These are phyloP conservation scores for Agrypnia vestita DNA, from an alignment of 1,140 invertebrate species.

Conservation along the genomic window DNA sequence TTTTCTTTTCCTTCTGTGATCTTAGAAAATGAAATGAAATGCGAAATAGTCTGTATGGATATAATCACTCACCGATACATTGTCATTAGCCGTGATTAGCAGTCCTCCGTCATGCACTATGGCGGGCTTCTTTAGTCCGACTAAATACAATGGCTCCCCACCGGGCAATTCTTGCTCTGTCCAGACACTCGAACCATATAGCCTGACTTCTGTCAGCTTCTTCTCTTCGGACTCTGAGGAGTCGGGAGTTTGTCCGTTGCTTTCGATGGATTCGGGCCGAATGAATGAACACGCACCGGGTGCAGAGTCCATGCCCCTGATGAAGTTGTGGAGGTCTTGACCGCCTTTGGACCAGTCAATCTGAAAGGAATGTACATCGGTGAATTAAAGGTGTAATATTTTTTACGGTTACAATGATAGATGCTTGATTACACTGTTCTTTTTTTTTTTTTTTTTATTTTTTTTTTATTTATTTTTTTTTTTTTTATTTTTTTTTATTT, in stretches of 20 bases:
- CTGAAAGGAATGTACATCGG: constrained; percentile 64
- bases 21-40: no score
- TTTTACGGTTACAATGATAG: no score
- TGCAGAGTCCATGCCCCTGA: constrained; percentile 93
- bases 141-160: constrained; percentile 77
- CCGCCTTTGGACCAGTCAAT: constrained; percentile 84
- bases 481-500: no score
- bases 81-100: constrained; percentile 86
- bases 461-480: no score
- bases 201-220: constrained; percentile 73
- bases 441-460: no score
- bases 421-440: no score
- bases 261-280: constrained; percentile 65
- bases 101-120: constrained; percentile 87
- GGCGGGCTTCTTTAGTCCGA: constrained; percentile 76
- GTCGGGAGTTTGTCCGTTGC: constrained; percentile 40
- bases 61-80: constrained; percentile 78
- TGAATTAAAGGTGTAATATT: no score
- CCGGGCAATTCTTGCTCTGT: constrained; percentile 73
- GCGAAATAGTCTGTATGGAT: no score
- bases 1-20: no score
- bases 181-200: constrained; percentile 89
- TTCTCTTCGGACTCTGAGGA: constrained; percentile 56
- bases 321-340: constrained; percentile 90
- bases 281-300: constrained; percentile 91